Conservation (phyloP, 2,888 invertebrate species). For the Chironomus tentans region DNA sequence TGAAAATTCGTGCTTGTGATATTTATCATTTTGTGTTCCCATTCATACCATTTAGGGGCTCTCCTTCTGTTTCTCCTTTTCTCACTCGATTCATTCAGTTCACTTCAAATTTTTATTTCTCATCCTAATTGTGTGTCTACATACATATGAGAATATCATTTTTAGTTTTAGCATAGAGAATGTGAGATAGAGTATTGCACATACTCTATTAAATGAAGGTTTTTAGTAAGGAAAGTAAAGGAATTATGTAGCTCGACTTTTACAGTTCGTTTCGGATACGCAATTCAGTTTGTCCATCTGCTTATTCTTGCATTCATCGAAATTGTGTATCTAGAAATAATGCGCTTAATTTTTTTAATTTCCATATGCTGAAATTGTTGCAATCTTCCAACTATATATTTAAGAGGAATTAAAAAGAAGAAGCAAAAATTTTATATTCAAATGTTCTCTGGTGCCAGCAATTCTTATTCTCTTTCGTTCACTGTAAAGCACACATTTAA, state of each 20-base stretch:
- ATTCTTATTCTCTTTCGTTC: background rate
- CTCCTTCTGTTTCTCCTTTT: background rate
- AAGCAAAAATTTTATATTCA: background rate
- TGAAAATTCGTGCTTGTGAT: constrained; percentile 19
- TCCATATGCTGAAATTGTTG: too few species aligned
- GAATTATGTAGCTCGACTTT: background rate
- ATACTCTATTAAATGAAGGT: background rate
- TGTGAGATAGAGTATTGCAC: too few species aligned
- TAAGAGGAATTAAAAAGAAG: background rate
- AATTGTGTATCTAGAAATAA: too few species aligned
- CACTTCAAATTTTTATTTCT: background rate
- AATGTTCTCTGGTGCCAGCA: constrained; percentile 11
- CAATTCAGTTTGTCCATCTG: too few species aligned
- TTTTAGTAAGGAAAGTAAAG: background rate
- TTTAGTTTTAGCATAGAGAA: too few species aligned
- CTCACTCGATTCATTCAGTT: background rate
- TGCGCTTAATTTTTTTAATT: too few species aligned
- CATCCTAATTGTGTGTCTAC: too few species aligned
- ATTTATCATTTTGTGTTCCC: constrained; percentile 19
- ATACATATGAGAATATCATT: too few species aligned
- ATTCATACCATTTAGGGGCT: background rate
- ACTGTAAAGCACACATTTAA: constrained; percentile 1
- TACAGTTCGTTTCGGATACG: too few species aligned
- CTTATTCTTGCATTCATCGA: too few species aligned
- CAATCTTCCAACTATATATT: too few species aligned